These are phyloP conservation scores for Pholis gunnellus DNA, from an alignment of 2,113 vertebrate genomes.

Conservation along the genomic window DNA sequence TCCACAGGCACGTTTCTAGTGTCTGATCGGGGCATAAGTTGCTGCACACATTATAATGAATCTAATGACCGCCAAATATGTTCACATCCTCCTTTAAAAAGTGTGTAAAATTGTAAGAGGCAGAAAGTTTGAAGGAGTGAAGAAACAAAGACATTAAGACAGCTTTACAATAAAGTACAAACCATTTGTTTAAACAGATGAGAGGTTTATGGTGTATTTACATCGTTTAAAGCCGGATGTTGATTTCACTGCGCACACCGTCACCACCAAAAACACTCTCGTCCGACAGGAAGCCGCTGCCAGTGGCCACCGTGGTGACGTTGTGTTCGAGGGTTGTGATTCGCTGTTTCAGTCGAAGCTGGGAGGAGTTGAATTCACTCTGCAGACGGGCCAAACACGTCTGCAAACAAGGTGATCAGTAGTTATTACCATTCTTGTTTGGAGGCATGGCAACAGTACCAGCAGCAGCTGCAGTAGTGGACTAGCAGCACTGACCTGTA, in stretches of 20 bases:
- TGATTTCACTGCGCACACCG: slow-evolving; percentile 76
- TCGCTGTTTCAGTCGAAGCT: slow-evolving; percentile 91
- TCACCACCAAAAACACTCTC: slow-evolving; percentile 81
- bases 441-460: neutral
- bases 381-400: slow-evolving; percentile 88
- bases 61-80: neutral
- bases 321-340: slow-evolving; percentile 87
- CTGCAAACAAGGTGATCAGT: slow-evolving; percentile 28
- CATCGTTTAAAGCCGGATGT: slow-evolving; percentile 75
- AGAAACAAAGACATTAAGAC: neutral
- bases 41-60: neutral
- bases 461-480: neutral
- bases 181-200: neutral
- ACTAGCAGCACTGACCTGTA: slow-evolving; percentile 77
- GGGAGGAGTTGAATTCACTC: slow-evolving; percentile 88
- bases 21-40: neutral
- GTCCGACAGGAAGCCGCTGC: slow-evolving; percentile 89
- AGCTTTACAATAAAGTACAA: slow-evolving; percentile 6
- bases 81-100: neutral
- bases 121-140: neutral
- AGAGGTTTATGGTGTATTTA: neutral
- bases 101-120: neutral
- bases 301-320: slow-evolving; percentile 72
- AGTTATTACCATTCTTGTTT: neutral
- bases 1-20: neutral